These are phyloP conservation scores for Magallana nippona DNA, from an alignment of 2,888 invertebrate genomes.

Conservation along the genomic window DNA sequence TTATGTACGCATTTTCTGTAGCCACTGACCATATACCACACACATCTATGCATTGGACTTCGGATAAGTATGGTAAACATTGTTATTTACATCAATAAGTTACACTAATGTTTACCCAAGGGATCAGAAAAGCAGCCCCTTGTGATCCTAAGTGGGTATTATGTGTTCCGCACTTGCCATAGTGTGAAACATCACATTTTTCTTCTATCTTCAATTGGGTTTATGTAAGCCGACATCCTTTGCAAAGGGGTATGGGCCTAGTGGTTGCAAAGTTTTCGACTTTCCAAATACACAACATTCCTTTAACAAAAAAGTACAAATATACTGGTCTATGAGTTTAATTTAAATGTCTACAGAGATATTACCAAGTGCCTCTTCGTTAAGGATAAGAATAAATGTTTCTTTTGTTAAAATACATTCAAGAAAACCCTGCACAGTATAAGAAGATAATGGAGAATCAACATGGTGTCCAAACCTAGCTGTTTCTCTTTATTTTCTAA, in stretches of 20 bases:
- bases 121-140: slow-evolving; percentile 1
- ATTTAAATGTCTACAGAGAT: not conserved
- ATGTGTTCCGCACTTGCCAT: not conserved
- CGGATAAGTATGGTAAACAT: not conserved
- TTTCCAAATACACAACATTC: too few species aligned
- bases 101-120: slow-evolving; percentile 16
- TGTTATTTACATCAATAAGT: slow-evolving; percentile 30
- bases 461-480: not conserved
- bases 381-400: not conserved
- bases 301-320: too few species aligned
- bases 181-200: slow-evolving; percentile 33
- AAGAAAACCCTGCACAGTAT: not conserved
- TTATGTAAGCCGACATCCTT: not conserved
- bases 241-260: not conserved
- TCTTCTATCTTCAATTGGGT: slow-evolving; percentile 12
- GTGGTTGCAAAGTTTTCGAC: too few species aligned
- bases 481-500: slow-evolving; percentile 8
- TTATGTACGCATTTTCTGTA: too few species aligned
- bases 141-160: slow-evolving; percentile 4
- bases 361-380: not conserved
- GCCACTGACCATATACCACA: not conserved
- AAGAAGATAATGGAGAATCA: slow-evolving; percentile 2
- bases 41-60: not conserved
- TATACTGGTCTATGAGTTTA: too few species aligned
- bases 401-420: not conserved